These are phyloP conservation scores for Glaucomys volans DNA, from an alignment of 2,113 vertebrate species.

Conservation along the genomic window DNA sequence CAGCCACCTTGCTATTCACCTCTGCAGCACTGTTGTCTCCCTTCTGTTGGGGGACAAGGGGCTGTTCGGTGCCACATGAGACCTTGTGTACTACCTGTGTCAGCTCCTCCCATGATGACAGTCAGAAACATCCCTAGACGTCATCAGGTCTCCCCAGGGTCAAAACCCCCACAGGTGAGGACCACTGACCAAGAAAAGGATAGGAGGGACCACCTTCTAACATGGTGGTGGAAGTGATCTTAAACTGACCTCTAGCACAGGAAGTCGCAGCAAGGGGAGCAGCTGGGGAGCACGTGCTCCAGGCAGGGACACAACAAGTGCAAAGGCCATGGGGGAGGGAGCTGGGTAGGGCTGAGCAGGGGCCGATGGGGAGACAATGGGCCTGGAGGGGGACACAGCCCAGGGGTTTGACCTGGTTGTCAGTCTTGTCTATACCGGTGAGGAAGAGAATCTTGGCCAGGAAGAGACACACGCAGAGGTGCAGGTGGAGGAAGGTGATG, in stretches of 20 bases:
- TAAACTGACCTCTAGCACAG: background rate
- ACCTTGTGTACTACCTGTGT: no score
- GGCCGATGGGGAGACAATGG: background rate
- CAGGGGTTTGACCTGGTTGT: constrained; percentile 66
- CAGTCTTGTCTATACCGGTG: constrained; percentile 39
- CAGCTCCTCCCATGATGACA: background rate
- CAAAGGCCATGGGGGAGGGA: background rate
- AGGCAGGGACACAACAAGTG: background rate
- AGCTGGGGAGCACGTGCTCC: background rate
- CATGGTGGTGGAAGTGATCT: background rate
- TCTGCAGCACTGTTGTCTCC: background rate
- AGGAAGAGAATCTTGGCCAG: constrained; percentile 83
- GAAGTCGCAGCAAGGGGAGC: background rate
- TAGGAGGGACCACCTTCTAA: no score
- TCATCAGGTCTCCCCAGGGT: background rate
- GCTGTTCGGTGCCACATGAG: no score
- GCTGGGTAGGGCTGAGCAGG: background rate
- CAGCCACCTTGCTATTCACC: background rate
- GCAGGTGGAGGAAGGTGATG: constrained; percentile 81
- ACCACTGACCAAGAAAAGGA: background rate
- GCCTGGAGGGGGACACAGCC: no score
- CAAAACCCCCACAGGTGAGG: background rate
- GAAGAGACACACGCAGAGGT: constrained; percentile 85
- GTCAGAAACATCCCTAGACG: background rate
- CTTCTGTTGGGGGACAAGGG: background rate